A percentile compares a stretch with the other conserved stretches of the same genome.
phyloP scores from a whole-genome alignment of 2,888 invertebrate genomes.

The Campoplex capitator region DNA sequence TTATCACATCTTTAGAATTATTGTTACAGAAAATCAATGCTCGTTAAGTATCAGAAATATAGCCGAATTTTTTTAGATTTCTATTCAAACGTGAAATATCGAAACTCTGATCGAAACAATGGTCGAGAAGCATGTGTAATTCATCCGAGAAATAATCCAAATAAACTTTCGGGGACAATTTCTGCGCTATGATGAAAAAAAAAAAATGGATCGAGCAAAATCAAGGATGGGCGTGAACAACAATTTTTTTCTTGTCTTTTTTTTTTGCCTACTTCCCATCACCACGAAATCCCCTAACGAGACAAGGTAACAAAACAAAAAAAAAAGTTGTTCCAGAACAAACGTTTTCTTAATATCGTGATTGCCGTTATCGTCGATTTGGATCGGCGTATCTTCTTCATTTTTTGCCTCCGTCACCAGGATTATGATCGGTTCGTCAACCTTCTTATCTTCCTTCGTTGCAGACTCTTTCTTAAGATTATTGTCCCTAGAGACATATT shows the following conservation, averaged over 20 bases:
- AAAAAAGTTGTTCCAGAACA: conserved; percentile 67
- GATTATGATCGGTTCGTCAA: conserved; percentile 37
- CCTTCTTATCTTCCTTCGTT: conserved; percentile 55
- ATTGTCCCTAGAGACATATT: conserved; percentile 59
- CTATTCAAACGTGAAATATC: neutral
- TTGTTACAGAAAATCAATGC: too few relatives aligned
- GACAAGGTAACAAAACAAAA: conserved; percentile 36
- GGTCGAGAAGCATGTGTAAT: neutral
- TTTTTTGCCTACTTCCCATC: conserved; percentile 57
- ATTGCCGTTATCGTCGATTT: conserved; percentile 69
- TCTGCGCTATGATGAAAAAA: neutral
- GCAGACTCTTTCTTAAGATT: conserved; percentile 44
- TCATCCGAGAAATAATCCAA: neutral
- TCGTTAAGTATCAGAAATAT: too few relatives aligned
- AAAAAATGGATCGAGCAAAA: neutral
- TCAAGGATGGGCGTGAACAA: neutral
- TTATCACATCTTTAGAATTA: too few relatives aligned
- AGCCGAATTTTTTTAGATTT: too few relatives aligned
- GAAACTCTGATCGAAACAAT: neutral
- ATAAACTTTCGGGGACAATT: neutral
- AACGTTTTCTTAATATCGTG: conserved; percentile 75
- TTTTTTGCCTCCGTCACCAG: conserved; percentile 19
- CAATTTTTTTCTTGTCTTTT: neutral
- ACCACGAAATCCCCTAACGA: conserved; percentile 65
- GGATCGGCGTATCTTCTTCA: conserved; percentile 26